Evolutionary conservation across 2,113 vertebrate species (phyloP).

Genomic region (Dipodomys stephensi): DNA sequence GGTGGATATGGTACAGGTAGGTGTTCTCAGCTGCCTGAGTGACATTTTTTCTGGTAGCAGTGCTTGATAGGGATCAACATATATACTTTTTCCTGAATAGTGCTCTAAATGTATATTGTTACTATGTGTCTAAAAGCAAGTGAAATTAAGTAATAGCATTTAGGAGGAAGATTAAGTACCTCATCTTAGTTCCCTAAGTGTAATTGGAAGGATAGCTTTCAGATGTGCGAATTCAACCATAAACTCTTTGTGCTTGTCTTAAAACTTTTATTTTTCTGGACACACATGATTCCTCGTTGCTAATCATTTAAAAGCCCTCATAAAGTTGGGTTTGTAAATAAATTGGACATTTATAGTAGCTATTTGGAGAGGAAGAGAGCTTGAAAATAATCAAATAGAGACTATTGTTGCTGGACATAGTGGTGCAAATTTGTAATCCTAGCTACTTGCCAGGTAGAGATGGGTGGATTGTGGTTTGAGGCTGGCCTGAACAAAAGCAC

Average conservation of each 20-base stretch:
- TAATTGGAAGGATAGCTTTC: not conserved
- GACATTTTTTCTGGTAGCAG: not conserved
- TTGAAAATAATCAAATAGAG: slow-evolving; percentile 27
- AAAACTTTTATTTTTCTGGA: not conserved
- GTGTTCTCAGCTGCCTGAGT: not conserved
- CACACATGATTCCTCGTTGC: not conserved
- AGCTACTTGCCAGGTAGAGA: too few species aligned
- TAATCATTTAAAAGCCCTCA: not conserved
- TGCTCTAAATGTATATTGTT: not conserved
- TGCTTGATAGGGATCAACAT: not conserved
- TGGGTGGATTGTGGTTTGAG: too few species aligned
- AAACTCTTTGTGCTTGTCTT: slow-evolving; percentile 4
- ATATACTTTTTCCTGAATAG: not conserved
- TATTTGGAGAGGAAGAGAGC: not conserved
- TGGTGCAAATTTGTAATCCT: too few species aligned
- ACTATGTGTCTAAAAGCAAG: slow-evolving; percentile 4
- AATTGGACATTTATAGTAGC: not conserved
- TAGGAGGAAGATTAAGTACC: not conserved
- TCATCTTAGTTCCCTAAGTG: slow-evolving; percentile 6
- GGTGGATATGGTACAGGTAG: not conserved
- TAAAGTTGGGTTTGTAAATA: slow-evolving; percentile 36
- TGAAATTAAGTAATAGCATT: slow-evolving; percentile 32
- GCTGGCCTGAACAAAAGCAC: too few species aligned
- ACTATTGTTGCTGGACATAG: not conserved
- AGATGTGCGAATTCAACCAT: not conserved